Conservation (phyloP, 2,113 vertebrate species). For the Nanorana parkeri region DNA sequence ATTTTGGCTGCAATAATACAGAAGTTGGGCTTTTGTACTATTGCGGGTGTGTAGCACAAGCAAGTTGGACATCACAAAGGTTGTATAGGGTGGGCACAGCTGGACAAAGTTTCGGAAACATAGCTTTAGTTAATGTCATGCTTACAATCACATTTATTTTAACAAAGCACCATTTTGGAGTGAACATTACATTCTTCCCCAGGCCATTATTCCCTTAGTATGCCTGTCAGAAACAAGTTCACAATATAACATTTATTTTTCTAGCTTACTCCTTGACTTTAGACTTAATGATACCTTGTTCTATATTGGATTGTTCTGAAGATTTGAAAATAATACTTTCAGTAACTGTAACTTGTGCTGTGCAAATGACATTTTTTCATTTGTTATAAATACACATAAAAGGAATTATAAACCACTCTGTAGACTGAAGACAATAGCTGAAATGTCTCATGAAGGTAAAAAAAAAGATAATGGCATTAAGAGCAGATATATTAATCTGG, state of each 20-base stretch:
- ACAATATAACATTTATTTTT: slow-evolving; percentile 10
- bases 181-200: too few relatives aligned
- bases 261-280: not conserved
- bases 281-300: slow-evolving; percentile 40
- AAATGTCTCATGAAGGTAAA: not conserved
- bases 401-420: too few relatives aligned
- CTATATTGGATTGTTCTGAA: slow-evolving; percentile 13
- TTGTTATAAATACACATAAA: slow-evolving; percentile 1
- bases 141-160: too few relatives aligned
- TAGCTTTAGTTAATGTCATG: too few relatives aligned
- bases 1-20: too few relatives aligned
- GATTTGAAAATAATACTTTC: slow-evolving; percentile 28
- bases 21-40: too few relatives aligned
- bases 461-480: not conserved
- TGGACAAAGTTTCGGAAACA: too few relatives aligned
- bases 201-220: not conserved
- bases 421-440: not conserved
- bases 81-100: too few relatives aligned
- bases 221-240: not conserved
- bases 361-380: slow-evolving; percentile 14
- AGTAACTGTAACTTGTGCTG: slow-evolving; percentile 32
- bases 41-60: too few relatives aligned
- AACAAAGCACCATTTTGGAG: too few relatives aligned
- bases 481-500: not conserved
- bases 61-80: too few relatives aligned